A percentile compares a stretch with the other conserved stretches of the same genome.
These are phyloP conservation scores for Orthonyx spaldingii DNA, from an alignment of 2,113 vertebrate genomes.

Conservation along the genomic window DNA sequence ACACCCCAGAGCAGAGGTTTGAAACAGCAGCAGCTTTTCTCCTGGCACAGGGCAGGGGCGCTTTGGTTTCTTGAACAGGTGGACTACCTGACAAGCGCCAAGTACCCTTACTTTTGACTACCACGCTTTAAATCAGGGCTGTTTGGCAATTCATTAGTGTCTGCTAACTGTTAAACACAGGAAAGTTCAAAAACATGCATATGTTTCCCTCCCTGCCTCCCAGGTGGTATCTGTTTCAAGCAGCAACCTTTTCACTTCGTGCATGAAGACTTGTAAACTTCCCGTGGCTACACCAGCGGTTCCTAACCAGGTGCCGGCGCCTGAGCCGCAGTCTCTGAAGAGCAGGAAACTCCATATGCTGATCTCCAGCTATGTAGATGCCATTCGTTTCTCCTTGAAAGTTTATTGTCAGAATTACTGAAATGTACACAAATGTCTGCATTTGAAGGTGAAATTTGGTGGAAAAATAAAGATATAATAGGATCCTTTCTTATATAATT, in stretches of 20 bases:
- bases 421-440: constrained; percentile 73
- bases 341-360: constrained; percentile 47
- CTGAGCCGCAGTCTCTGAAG: constrained; percentile 26
- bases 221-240: constrained; percentile 74
- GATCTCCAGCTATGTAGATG: neutral
- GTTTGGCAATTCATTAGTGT: constrained; percentile 74
- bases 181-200: constrained; percentile 73
- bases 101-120: constrained; percentile 65
- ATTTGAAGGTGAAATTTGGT: constrained; percentile 73
- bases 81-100: constrained; percentile 69
- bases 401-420: constrained; percentile 72
- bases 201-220: constrained; percentile 72
- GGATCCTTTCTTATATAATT: constrained; percentile 79
- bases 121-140: constrained; percentile 57
- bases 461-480: constrained; percentile 81
- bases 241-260: constrained; percentile 72
- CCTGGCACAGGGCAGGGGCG: constrained; percentile 63
- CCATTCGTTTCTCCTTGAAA: constrained; percentile 60
- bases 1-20: neutral
- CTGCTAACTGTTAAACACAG: constrained; percentile 73
- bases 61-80: constrained; percentile 67
- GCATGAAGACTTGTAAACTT: constrained; percentile 71
- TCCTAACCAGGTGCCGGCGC: constrained; percentile 46
- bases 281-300: constrained; percentile 51
- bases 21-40: constrained; percentile 65